Base-by-base conservation (phyloP, 2,888 invertebrate genomes). In the Agapostemon virescens region DNA sequence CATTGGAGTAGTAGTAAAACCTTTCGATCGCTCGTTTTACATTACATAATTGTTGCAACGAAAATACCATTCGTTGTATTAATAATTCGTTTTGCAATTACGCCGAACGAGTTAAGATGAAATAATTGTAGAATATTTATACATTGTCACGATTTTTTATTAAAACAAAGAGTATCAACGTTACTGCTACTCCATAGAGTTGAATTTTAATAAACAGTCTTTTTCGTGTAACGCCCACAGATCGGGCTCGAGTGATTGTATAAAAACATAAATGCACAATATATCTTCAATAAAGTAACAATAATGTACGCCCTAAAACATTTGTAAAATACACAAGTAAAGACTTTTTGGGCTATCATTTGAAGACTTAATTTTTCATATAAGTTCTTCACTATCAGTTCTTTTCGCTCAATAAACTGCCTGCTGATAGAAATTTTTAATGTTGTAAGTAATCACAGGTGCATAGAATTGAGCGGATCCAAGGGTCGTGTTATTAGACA, bases 401-500 rank as follows among this genome's bases (percentile, higher is more conserved):
- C 67, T 23, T 38, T 69, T 52, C 77, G 73, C 55, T 82, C 55
- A 52, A 63, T 69, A 5, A 30, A 58, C 63, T 61, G 33, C 63
- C 72, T 74, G 74, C 67, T 77, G 63, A 77, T 68, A 74, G 74
- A 72, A 69, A 71, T 72, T 84, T 81, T 84, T 70, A 77, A 82
- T 78, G 71, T 84, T 86, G 71, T 67, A 70, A 72, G 45, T 77
- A 82, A 86, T 83, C 73, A 74, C 75, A 84, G 74, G 42, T 70
- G 69, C 52, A 73, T 79, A 72, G 38, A 74, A 70, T 79, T 77
- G 85, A 86, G 84, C 83, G 84, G 84, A 86, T 86, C 71, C 33
- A 78, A 87, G 86, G 82, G 84, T 85, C 78, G 81, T 82, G 77
- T 86, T 77, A 81, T 85, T 88, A 88, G 85, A 79, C 61, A 84